Base-by-base conservation (phyloP, 2,888 invertebrate genomes). In the Trissolcus japonicus region DNA sequence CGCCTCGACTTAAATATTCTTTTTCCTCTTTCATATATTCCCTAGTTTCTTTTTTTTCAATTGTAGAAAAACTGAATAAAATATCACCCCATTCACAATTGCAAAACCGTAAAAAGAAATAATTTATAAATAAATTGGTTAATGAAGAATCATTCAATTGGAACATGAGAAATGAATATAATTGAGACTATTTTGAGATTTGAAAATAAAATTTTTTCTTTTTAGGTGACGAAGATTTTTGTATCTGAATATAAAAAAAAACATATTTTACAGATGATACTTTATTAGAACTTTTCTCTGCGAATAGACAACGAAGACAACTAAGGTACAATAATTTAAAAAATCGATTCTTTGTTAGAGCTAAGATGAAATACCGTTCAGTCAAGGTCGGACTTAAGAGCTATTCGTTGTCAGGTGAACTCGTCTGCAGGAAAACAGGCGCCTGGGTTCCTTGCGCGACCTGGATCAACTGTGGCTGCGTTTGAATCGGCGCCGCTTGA, bases 401-500 rank as follows among this genome's bases (percentile, higher is more conserved):
- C 83, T 85, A 89, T 83, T 89, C 89, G 76, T 86, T 89, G 80
- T 89, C 89, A 41, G 83, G 83, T 41, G 83, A 81, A 54, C 86
- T 86, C 6, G 89, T 82, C 82, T 89, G 89, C 60, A 89, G 78
- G 77, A 86, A 89, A 62, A 89, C 88, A 21, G 88, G 88, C 19
- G 87, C 81, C 55, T 89, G 89, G 13, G 86, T 86, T 69, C 88
- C 81, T 76, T 88, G 88, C 21, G 87, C 84, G 21, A 93, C 94
- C 90, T 94, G 94, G 88, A 94, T 93, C 59, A 94, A 90, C 85
- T 94, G 94, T 9, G 93, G 93, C 86, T 93, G 93, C 2, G 92
- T 90, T 78, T 90, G 90, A 73, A 91, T 90, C 0, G 92, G 92
- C 35, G 91, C 90, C 14, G 92, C 91, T 87, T 95, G 95, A 80